These are phyloP conservation scores for Petrocephalus sullivani DNA, from an alignment of 2,797 vertebrate species.

Conservation along the genomic window DNA sequence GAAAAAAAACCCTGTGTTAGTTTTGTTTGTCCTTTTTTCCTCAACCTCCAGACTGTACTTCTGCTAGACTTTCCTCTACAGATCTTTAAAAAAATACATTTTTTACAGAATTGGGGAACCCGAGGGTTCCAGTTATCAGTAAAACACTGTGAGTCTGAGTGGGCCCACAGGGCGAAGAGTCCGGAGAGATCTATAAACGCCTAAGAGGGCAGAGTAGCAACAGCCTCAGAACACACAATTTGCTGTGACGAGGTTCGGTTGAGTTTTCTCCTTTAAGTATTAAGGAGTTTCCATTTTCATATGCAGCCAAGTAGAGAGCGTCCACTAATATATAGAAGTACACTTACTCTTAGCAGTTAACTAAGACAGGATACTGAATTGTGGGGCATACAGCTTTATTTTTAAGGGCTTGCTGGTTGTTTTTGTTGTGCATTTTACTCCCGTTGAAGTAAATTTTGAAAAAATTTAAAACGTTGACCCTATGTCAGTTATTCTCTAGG, in stretches of 20 bases:
- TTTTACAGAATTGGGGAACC: neutral
- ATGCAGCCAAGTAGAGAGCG: neutral
- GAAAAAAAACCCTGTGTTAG: neutral
- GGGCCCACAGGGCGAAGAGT: neutral
- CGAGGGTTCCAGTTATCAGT: neutral
- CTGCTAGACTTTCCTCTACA: neutral
- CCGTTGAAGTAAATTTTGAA: neutral
- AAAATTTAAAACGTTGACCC: neutral
- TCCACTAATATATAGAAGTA: neutral
- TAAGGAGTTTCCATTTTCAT: neutral
- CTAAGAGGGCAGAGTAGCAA: neutral
- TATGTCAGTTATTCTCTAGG: neutral
- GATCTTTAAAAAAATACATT: neutral
- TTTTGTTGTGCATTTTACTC: neutral
- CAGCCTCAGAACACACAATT: neutral
- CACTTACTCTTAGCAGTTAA: neutral
- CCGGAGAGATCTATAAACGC: neutral
- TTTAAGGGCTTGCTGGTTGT: neutral
- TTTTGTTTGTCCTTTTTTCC: neutral
- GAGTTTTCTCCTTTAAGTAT: neutral
- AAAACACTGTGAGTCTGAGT: neutral
- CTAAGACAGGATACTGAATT: neutral
- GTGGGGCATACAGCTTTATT: neutral
- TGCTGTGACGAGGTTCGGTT: neutral
- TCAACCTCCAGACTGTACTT: neutral